Conservation (phyloP, 2,888 invertebrate species). For the Stratiomys singularior region DNA sequence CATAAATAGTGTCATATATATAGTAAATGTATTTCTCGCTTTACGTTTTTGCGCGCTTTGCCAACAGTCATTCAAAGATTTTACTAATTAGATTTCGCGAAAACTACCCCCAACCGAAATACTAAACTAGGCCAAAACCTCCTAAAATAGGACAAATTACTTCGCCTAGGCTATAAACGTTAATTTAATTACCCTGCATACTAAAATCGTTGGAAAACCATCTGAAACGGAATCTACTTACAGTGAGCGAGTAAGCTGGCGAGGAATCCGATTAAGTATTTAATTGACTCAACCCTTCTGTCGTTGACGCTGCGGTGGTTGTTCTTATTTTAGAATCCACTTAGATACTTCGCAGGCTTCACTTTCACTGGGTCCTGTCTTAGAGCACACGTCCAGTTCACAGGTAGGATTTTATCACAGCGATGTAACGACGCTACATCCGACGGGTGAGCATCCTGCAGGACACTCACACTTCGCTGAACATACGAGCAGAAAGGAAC, state of each 20-base stretch:
- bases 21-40: too few relatives aligned
- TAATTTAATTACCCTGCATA: constrained; percentile 12
- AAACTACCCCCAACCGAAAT: too few relatives aligned
- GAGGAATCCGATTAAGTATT: constrained; percentile 32
- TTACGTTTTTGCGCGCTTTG: too few relatives aligned
- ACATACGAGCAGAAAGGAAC: not conserved
- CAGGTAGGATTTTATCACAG: not conserved
- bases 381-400: constrained; percentile 14
- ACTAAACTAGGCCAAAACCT: too few relatives aligned
- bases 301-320: not conserved
- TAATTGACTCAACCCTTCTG: not conserved
- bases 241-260: constrained; percentile 35
- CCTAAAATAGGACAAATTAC: too few relatives aligned
- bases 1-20: too few relatives aligned
- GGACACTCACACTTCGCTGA: not conserved
- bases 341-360: constrained; percentile 24
- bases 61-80: too few relatives aligned
- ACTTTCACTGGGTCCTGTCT: not conserved
- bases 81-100: too few relatives aligned
- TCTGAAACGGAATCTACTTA: constrained; percentile 13
- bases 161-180: not conserved
- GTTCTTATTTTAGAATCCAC: not conserved
- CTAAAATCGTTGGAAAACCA: not conserved
- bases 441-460: constrained; percentile 1
- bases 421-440: not conserved